Conservation (phyloP, 2,113 vertebrate genomes). For the Vidua macroura region DNA sequence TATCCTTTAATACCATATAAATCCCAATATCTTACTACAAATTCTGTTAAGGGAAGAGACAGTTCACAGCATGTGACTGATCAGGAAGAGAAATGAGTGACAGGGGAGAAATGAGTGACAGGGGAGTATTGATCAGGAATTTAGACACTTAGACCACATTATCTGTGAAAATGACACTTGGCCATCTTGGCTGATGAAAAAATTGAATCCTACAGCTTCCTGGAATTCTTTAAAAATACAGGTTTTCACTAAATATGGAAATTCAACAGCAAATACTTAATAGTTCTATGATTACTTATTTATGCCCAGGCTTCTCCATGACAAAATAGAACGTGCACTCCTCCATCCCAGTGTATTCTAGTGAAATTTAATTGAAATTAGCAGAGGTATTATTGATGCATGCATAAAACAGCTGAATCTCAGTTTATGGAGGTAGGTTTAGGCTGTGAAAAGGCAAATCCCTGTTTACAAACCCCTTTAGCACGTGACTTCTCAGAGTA, state of each 20-base stretch:
- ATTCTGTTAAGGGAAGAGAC: neutral
- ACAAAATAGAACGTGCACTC: neutral
- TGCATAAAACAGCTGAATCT: neutral
- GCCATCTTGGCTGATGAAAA: neutral
- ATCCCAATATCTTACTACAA: neutral
- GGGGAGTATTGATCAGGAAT: neutral
- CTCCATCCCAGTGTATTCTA: accelerated
- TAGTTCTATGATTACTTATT: neutral
- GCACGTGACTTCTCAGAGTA: neutral
- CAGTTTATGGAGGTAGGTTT: neutral
- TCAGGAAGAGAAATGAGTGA: neutral
- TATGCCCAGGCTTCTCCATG: neutral
- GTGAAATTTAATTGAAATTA: neutral
- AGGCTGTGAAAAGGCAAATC: neutral
- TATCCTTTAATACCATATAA: neutral
- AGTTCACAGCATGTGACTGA: neutral
- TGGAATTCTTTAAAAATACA: neutral
- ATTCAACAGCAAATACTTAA: neutral
- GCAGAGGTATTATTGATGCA: neutral
- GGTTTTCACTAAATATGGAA: neutral
- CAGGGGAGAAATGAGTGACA: neutral
- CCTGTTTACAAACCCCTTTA: neutral
- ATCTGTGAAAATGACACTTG: neutral
- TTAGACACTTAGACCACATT: neutral
- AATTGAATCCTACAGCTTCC: neutral